Evolutionary conservation across 2,888 invertebrate genomes (phyloP), one percentile per base, ranked within the genome.

Genomic region (Cyrtodaria siliqua): DNA sequence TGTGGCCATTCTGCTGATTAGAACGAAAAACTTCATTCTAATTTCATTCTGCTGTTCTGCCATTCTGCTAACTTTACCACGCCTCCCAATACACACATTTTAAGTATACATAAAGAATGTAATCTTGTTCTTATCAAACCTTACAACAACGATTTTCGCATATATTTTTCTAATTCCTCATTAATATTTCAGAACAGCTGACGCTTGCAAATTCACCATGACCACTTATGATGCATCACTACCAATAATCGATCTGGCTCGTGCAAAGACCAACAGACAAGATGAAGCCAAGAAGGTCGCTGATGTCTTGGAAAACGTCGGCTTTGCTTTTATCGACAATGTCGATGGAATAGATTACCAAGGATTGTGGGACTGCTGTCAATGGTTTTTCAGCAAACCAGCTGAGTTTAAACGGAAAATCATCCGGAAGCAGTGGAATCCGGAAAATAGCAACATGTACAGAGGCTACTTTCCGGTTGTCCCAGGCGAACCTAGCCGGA

Each of bases 391-490:
- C 59, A 57, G 42, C 3, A 80, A 82, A 38, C 79, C 83, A 4
- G 50, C 55, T 24, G 82, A 84, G 1, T 75, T 70, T 26, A 86
- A 82, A 49, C 61, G 63, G 23, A 73, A 66, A 29, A 50, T 86
- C 24, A 72, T 83, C 57, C 68, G 85, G 8, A 80, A 84, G 24
- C 73, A 75, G 27, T 87, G 88, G 86, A 85, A 84, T 52, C 82
- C 83, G 2, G 81, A 82, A 40, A 85, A 81, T 49, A 73, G 69
- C 14, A 87, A 87, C 60, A 27, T 84, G 3, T 88, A 86, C 62
- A 73, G 88, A 8, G 88, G 88, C 2, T 88, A 85, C 40, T 88
- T 87, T 59, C 88, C 88, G 0, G 79, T 86, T 0, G 83, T 85
- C 14, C 57, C 67, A 18, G 84, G 75, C 1, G 86, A 86, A 55